Base-by-base conservation (phyloP, 2,888 invertebrate genomes). In the Adelognathus sp. region DNA sequence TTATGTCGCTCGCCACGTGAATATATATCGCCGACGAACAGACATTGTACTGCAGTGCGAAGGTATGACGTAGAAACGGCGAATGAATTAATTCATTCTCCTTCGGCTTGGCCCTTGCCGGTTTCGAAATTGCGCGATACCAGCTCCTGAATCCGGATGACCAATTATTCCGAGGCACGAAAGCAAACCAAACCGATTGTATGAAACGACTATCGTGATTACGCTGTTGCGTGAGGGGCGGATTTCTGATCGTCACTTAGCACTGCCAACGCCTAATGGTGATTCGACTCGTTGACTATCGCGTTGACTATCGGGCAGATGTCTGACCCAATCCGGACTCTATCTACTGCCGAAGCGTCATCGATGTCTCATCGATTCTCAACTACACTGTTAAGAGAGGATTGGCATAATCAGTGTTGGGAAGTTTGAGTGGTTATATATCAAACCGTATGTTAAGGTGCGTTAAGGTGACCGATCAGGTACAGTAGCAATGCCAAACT, bases 21-120 rank as follows among this genome's bases (percentile, higher is more conserved):
- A 84, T 85, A 83, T 84, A 83, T 82, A 83, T 81, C 80, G 58
- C 63, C 63, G 69, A 60, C 79, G 79, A 74, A 76, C 76, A 80
- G 80, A 75, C 76, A 80, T 75, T 69, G 58, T n/a, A 54, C 50
- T 14, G n/a, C 36, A 31, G 44, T 5, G 11, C 11, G 16, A 52
- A 24, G 50, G 24, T 58, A n/a, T 56, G 21, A n/a, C n/a, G 24
- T 9, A 29, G 21, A 46, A 36, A 27, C 41, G 58, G 36, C 52
- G 67, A 78, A 81, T 80, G 69, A 79, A 79, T 50, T 50, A 24
- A 50, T 50, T 50, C 21, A 50, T 21, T 50, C 21, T n/a, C 11
- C 46, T n/a, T 14, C 46, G 46, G 1, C 21, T 21, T n/a, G n/a
- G n/a, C n/a, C 11, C 24, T 21, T 16, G 16, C 7, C 46, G 21